These are phyloP conservation scores for Coecobrya sp. DNA, from an alignment of 2,888 invertebrate species.

Conservation along the genomic window DNA sequence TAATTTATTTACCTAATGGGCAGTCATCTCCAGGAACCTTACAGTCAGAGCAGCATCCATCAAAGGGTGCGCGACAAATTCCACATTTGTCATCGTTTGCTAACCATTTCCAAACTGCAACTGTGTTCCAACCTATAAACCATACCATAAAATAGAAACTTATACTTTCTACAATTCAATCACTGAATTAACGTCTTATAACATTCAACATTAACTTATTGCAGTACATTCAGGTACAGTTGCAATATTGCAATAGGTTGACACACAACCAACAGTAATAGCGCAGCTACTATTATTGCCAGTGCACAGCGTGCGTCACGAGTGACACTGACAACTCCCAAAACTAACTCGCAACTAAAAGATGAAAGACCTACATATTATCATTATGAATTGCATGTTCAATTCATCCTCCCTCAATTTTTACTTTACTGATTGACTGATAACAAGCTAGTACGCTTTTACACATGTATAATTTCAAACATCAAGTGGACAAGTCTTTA, in stretches of 20 bases:
- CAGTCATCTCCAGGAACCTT: conserved; percentile 99
- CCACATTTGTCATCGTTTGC: conserved; percentile 99
- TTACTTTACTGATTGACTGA: too few species aligned
- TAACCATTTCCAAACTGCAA: conserved; percentile 99
- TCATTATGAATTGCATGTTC: not conserved
- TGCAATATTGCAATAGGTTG: too few species aligned
- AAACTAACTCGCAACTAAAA: not conserved
- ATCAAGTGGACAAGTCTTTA: not conserved
- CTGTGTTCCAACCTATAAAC: conserved; percentile 96
- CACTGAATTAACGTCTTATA: too few species aligned
- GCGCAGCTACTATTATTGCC: too few species aligned
- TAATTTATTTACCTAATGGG: conserved; percentile 94
- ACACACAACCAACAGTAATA: too few species aligned
- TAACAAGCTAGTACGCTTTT: too few species aligned
- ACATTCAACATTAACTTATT: too few species aligned
- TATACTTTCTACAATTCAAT: too few species aligned
- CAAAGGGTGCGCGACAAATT: conserved; percentile 99
- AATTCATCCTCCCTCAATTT: not conserved
- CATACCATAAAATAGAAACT: too few species aligned
- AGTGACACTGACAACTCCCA: not conserved
- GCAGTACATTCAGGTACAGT: too few species aligned
- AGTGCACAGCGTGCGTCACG: too few species aligned
- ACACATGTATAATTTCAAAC: not conserved
- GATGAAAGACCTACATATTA: too few species aligned
- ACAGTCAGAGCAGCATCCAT: conserved; percentile 99